Conservation (phyloP, 2,797 vertebrate genomes). For the Nyctalus aviator region DNA sequence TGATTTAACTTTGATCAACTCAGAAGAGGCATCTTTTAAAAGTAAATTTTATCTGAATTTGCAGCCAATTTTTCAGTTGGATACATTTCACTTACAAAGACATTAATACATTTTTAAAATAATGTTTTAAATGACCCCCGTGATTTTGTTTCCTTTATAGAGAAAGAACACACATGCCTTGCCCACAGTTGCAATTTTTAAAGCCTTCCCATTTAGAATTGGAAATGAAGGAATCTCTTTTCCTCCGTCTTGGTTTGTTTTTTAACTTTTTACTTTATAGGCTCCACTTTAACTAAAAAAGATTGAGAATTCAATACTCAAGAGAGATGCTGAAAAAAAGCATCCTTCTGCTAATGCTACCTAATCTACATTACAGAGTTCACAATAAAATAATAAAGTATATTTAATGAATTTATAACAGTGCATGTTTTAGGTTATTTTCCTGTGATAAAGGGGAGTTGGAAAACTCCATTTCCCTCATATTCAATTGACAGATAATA, state of each 20-base stretch:
- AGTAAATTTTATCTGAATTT: neutral
- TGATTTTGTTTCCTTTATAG: neutral
- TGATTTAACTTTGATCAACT: slow-evolving; percentile 69
- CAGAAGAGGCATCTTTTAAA: slow-evolving; percentile 17
- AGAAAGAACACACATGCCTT: neutral
- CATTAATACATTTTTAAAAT: neutral
- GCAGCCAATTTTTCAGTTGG: neutral
- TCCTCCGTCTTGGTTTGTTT: neutral
- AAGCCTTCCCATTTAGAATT: neutral
- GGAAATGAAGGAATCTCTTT: neutral
- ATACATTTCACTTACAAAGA: neutral
- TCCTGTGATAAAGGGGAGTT: neutral
- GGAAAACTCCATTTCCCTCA: neutral
- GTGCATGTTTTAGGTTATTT: neutral
- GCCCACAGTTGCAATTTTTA: neutral
- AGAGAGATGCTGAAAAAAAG: neutral
- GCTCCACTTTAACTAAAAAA: neutral
- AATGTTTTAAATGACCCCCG: neutral
- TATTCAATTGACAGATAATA: neutral
- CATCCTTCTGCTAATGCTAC: neutral
- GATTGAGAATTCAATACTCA: neutral
- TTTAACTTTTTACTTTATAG: neutral
- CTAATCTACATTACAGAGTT: slow-evolving; percentile 9
- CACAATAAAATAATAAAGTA: neutral
- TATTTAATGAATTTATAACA: slow-evolving; percentile 3